Percentiles rank a stretch among this genome's conserved stretches.
Conservation (phyloP, 2,113 vertebrate species). For the Phoxinus phoxinus region DNA sequence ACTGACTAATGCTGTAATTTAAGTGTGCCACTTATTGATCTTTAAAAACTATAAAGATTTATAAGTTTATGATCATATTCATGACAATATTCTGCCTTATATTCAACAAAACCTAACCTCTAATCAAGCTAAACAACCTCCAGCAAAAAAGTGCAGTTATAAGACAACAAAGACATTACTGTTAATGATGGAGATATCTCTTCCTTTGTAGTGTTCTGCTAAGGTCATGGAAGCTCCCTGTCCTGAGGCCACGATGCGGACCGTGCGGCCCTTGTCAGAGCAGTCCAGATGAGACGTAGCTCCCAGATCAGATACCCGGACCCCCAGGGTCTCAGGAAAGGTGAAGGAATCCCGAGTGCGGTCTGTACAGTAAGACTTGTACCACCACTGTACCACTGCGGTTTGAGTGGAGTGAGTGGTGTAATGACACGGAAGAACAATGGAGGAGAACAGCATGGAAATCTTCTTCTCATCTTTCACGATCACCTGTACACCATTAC, state of each 20-base stretch:
- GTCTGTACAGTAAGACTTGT: conserved; percentile 97
- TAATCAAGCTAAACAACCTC: neutral
- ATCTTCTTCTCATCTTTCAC: conserved; percentile 87
- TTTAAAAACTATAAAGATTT: neutral
- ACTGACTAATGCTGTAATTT: neutral
- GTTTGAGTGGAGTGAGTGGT: conserved; percentile 86
- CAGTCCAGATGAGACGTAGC: conserved; percentile 89
- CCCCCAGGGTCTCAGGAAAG: conserved; percentile 67
- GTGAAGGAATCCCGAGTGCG: conserved; percentile 87
- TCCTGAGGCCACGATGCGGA: conserved; percentile 89
- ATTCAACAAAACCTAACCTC: neutral
- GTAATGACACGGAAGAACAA: conserved; percentile 91
- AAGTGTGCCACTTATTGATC: neutral
- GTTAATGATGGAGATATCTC: conserved; percentile 91
- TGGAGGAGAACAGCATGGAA: conserved; percentile 94
- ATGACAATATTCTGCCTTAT: neutral
- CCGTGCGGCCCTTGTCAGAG: conserved; percentile 89
- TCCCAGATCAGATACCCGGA: conserved; percentile 78
- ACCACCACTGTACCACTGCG: conserved; percentile 95
- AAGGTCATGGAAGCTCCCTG: conserved; percentile 88
- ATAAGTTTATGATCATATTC: neutral
- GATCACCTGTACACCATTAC: conserved; percentile 82
- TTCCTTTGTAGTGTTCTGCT: conserved; percentile 92
- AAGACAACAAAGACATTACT: conserved; percentile 76
- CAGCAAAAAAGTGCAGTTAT: neutral